These are phyloP conservation scores for Sitophilus oryzae DNA, from an alignment of 1,140 invertebrate species.

Conservation along the genomic window DNA sequence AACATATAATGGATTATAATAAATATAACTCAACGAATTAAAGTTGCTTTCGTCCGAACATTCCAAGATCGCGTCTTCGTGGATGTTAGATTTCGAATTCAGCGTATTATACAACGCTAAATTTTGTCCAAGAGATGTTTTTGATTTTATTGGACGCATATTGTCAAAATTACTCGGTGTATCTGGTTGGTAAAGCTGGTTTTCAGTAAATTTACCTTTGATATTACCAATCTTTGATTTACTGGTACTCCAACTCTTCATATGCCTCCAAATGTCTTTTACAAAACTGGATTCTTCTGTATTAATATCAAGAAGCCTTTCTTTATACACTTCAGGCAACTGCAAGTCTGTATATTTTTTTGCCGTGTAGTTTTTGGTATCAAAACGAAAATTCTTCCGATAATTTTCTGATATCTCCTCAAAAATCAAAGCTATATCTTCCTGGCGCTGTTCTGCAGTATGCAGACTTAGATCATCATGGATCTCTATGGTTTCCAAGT, in stretches of 20 bases:
- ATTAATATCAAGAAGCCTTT: constrained; percentile 22
- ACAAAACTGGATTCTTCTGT: constrained; percentile 11
- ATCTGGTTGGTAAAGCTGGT: constrained; percentile 23
- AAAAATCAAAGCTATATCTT: constrained; percentile 27
- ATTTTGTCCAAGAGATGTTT: constrained; percentile 28
- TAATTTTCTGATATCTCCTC: constrained; percentile 36
- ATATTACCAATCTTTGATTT: constrained; percentile 13
- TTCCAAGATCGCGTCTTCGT: constrained; percentile 40
- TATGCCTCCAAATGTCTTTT: constrained; percentile 26
- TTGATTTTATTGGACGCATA: not conserved
- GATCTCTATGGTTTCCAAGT: constrained; percentile 2
- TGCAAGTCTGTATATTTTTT: constrained; percentile 20
- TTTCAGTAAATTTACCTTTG: constrained; percentile 33
- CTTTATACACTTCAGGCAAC: constrained; percentile 31
- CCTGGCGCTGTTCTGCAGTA: not conserved
- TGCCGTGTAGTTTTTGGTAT: not conserved
- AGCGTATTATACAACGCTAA: constrained; percentile 34
- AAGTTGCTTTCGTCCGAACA: constrained; percentile 39
- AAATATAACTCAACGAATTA: constrained; percentile 31
- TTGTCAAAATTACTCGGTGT: not conserved
- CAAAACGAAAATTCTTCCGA: constrained; percentile 31
- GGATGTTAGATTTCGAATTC: constrained; percentile 36
- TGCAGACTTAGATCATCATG: not conserved
- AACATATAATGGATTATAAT: constrained; percentile 39
- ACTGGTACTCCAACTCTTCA: constrained; percentile 25